These are phyloP conservation scores for Esperia sulphurella DNA, from an alignment of 2,888 invertebrate species.

Conservation along the genomic window DNA sequence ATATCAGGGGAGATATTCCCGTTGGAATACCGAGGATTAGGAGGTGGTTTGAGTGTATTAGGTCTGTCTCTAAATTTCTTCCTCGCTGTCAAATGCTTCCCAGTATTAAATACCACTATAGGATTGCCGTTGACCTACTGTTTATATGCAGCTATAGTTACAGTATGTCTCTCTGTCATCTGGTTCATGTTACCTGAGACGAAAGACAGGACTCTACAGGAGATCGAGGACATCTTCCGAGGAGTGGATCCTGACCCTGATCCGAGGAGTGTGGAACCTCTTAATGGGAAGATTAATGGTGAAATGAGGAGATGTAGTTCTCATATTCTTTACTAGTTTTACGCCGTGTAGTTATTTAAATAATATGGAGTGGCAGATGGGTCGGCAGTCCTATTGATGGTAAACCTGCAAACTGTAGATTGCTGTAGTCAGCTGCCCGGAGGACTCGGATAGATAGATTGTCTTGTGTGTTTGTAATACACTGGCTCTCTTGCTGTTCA, in stretches of 20 bases:
- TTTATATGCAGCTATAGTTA: conserved; percentile 78
- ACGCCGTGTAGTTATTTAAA: no score
- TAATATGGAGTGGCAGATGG: no score
- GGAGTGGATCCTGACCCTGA: conserved; percentile 38
- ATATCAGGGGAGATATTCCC: conserved; percentile 86
- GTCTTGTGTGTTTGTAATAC: no score
- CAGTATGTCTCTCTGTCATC: conserved; percentile 70
- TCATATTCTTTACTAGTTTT: conserved; percentile 51
- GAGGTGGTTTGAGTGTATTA: conserved; percentile 81
- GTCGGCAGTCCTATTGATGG: no score
- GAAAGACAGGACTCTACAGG: conserved; percentile 81
- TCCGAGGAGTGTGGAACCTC: conserved; percentile 39
- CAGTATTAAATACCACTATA: conserved; percentile 69
- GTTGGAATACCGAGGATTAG: conserved; percentile 79
- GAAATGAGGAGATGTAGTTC: conserved; percentile 60
- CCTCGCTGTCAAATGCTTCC: conserved; percentile 82
- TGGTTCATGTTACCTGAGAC: conserved; percentile 83
- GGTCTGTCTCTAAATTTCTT: conserved; percentile 83
- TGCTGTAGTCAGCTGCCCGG: no score
- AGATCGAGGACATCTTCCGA: conserved; percentile 81
- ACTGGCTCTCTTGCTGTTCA: no score
- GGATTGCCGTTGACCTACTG: conserved; percentile 80
- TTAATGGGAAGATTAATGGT: conserved; percentile 34
- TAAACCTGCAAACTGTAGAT: no score
- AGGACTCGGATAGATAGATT: no score